These are phyloP conservation scores for Drosophila eugracilis DNA, from an alignment of 1,140 invertebrate species.

Conservation along the genomic window DNA sequence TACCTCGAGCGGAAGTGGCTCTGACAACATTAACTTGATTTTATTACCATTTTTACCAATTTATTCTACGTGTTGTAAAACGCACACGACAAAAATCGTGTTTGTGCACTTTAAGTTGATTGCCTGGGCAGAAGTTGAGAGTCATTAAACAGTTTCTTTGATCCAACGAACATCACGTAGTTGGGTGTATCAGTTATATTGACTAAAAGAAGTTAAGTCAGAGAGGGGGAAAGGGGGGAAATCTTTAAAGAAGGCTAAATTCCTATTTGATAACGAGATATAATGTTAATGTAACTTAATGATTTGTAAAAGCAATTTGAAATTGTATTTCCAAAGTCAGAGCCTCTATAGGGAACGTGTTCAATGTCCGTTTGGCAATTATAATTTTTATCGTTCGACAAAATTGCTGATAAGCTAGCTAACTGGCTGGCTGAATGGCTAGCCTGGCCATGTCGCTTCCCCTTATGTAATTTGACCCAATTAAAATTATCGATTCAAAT, in stretches of 20 bases:
- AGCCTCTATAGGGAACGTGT: no score
- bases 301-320: no score
- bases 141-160: constrained; percentile 22
- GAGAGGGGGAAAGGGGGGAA: no score
- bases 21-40: constrained; percentile 58
- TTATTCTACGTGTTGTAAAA: constrained; percentile 21
- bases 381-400: constrained; percentile 25
- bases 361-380: constrained; percentile 15
- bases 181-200: no score
- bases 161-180: constrained; percentile 20
- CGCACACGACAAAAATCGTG: constrained; percentile 18
- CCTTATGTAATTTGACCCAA: constrained; percentile 66
- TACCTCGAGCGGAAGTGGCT: constrained; percentile 60
- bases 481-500: constrained; percentile 61
- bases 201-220: background rate
- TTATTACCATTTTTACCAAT: constrained; percentile 29
- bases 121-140: constrained; percentile 7
- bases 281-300: no score
- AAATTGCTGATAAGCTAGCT: constrained; percentile 51
- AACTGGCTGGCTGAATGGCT: no score
- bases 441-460: constrained; percentile 45
- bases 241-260: no score
- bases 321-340: no score
- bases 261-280: no score
- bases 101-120: constrained; percentile 35